Evolutionary conservation across 1,140 invertebrate species (phyloP).

Genomic region (Musca vetustissima): DNA sequence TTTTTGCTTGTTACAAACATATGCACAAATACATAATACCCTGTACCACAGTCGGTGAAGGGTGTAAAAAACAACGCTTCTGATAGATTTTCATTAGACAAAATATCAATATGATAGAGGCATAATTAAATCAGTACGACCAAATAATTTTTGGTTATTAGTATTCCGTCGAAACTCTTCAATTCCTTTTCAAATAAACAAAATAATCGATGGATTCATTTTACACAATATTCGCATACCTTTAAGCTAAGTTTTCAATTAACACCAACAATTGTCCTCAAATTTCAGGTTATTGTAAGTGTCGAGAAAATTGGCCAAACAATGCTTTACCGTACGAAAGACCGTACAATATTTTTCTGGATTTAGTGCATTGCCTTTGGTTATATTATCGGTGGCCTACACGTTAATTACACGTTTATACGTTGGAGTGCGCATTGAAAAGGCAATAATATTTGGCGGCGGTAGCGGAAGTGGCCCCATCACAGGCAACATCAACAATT

Average conservation of each 20-base stretch:
- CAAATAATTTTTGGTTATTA: no score
- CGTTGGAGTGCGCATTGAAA: conserved; percentile 65
- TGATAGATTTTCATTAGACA: no score
- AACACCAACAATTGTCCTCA: background rate
- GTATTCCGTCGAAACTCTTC: no score
- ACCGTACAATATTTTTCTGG: conserved; percentile 74
- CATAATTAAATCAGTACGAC: no score
- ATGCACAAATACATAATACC: no score
- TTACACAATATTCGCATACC: background rate
- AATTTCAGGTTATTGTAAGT: conserved; percentile 61
- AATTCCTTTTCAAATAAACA: no score
- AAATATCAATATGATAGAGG: no score
- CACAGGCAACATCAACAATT: conserved; percentile 8
- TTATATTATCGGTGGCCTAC: conserved; percentile 77
- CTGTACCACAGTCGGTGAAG: no score
- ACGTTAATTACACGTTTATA: conserved; percentile 71
- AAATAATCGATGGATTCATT: background rate
- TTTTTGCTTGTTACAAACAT: no score
- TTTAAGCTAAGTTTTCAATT: background rate
- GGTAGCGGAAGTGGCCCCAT: background rate
- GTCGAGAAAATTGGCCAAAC: conserved; percentile 72
- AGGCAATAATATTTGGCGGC: conserved; percentile 29
- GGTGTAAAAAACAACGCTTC: no score
- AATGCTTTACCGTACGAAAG: conserved; percentile 62
- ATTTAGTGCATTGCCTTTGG: conserved; percentile 70